Evolutionary conservation across 2,113 vertebrate genomes (phyloP).

Genomic region (Romanogobio albipinnatus): DNA sequence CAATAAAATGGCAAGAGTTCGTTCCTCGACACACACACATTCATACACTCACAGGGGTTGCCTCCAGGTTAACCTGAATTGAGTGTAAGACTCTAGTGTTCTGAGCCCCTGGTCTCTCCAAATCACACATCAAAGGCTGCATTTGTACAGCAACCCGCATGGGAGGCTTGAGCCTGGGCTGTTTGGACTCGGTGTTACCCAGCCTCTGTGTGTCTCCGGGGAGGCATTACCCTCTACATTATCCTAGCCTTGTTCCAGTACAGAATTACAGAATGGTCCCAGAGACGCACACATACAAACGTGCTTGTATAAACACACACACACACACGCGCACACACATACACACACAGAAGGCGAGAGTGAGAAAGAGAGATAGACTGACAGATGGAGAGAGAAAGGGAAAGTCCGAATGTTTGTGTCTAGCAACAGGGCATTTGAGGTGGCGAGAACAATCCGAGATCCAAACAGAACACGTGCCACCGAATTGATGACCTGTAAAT

Average conservation of each 20-base stretch:
- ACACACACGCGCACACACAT: background rate
- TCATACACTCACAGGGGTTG: constrained; percentile 29
- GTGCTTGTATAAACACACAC: background rate
- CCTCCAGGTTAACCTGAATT: constrained; percentile 5
- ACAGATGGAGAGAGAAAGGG: constrained; percentile 40
- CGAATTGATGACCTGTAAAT: constrained; percentile 43
- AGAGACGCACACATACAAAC: constrained; percentile 37
- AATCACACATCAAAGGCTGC: constrained; percentile 88
- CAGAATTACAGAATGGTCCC: constrained; percentile 46
- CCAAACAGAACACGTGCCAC: constrained; percentile 46
- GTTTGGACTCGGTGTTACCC: constrained; percentile 39
- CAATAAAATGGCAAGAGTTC: constrained; percentile 15
- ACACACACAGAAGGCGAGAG: constrained; percentile 7
- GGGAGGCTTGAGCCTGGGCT: constrained; percentile 30
- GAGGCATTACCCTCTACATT: constrained; percentile 56
- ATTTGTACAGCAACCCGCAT: constrained; percentile 84
- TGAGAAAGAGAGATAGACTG: constrained; percentile 34
- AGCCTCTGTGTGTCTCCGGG: constrained; percentile 37
- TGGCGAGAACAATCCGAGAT: constrained; percentile 35
- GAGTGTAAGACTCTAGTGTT: constrained; percentile 38
- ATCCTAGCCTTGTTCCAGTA: constrained; percentile 52
- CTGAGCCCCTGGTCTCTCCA: constrained; percentile 65
- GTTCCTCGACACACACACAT: background rate
- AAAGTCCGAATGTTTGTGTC: constrained; percentile 1
- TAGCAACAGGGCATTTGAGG: constrained; percentile 4